Evolutionary conservation across 1,140 invertebrate species (phyloP), one percentile per base, ranked within the genome.

Genomic region (Philopotamus ludificatus): DNA sequence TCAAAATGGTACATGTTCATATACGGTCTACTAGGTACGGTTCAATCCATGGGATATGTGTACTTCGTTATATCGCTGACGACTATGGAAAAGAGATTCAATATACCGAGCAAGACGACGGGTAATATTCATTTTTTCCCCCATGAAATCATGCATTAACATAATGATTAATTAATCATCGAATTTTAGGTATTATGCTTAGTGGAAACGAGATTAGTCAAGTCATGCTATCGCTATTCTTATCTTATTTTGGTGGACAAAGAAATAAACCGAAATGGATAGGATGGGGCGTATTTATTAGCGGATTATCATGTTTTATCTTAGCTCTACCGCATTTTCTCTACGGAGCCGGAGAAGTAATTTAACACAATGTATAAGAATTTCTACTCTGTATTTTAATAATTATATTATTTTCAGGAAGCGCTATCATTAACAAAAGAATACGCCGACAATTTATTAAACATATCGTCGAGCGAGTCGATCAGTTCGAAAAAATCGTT

Each of bases 141-240:
- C 15, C 12, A 55, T 25, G 25, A 42, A 21, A 15, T 22, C 44
- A 9, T 59, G 15, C 16, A 51, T 26, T 45, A 44, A 28, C 34
- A 64, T 34, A 22, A 65, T 58, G 51, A 26, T 55, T 50, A 55
- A 50, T 65, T 44, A 25, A 10, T 44, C 22, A 60, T 60, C 65
- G 44, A 42, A 15, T 54, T 62, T n/a, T 70, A 89, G 87, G 87
- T 34, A 79, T 89, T 20, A 83, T 89, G 45, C 75, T 89, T 7
- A 87, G 86, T 47, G 87, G 87, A 20, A 88, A 89, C 76, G 87
- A 89, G 77, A 83, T 89, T 69, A 87, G 86, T 58, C 86, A 89
- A 75, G 86, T 87, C 63, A 66, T 89, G 54, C 73, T 85, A 9
- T 83, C 82, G 15, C 73, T 85, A n/a, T 75, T 87, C 15, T 71